Base-by-base conservation (phyloP, 2,888 invertebrate species). In the Oligia latruncula region DNA sequence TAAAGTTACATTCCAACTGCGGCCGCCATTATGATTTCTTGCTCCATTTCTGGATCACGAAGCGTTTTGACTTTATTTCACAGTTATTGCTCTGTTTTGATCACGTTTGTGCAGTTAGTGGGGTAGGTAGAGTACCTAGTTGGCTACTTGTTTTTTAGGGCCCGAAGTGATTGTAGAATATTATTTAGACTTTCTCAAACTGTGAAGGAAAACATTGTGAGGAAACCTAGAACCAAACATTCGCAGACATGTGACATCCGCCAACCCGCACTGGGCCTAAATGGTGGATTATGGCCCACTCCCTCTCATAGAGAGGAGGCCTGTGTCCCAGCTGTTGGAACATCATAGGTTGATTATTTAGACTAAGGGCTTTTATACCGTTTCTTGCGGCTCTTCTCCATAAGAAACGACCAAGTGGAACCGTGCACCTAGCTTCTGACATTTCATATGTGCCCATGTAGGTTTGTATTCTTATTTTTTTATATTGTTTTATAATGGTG, bases 41-140 rank as follows among this genome's bases (percentile, higher is more conserved):
- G 87, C 86, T 84, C 87, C 77, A 87, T 76, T 86, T 84, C 76
- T 68, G 40, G 11, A 87, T 84, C 87, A 86, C 77, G 85, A 87
- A 81, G 43, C 72, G 68, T 81, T 84, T 74, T 73, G 65, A 73
- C 29, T 82, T 71, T 64, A 71, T 83, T 77, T 29, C 17, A 72
- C 73, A 20, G 65, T 73, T 77, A 86, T 83, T 86, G 82, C 77
- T 66, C 65, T 77, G 71, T 74, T 76, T 35, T 65, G 73, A 74
- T 83, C 82, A 83, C 82, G 86, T 71, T 66, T 86, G n/a, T 9
- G 82, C 67, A 40, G 20, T 74, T 80, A 74, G 0, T 20, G n/a
- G 35, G n/a, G 55, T 68, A 43, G 20, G 49, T 23, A 43, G 67
- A 49, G 35, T 40, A 35, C 35, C 35, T 1, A 0, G 20, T 55